Conservation (phyloP, 2,113 vertebrate genomes). For the Nesogale talazaci region DNA sequence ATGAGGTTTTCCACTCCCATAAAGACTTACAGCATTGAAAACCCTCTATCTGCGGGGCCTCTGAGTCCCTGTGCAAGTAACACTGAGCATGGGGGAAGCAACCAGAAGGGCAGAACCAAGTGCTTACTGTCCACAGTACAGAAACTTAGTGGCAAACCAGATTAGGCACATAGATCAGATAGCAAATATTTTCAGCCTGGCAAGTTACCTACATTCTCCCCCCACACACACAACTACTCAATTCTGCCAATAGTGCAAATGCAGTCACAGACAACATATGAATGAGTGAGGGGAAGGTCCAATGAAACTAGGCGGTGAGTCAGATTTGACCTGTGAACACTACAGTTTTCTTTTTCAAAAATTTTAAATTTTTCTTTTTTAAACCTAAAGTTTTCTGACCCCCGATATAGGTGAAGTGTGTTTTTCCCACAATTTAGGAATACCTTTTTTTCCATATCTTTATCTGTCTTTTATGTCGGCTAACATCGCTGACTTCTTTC, state of each 20-base stretch:
- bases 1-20: no score
- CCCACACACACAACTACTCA: neutral
- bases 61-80: neutral
- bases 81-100: neutral
- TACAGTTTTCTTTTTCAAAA: no score
- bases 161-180: slow-evolving; percentile 21
- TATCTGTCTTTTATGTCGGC: slow-evolving; percentile 16
- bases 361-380: neutral
- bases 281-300: neutral
- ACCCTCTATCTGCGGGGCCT: no score
- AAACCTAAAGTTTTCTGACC: neutral
- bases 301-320: slow-evolving; percentile 31
- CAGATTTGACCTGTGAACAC: neutral
- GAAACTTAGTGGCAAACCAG: slow-evolving; percentile 20
- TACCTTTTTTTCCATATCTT: neutral
- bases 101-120: slow-evolving; percentile 22
- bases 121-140: neutral
- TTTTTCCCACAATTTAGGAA: slow-evolving; percentile 35
- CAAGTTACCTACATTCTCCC: slow-evolving; percentile 27
- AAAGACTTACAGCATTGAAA: no score
- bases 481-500: slow-evolving; percentile 57
- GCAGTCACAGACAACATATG: slow-evolving; percentile 14
- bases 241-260: slow-evolving; percentile 24
- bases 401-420: neutral
- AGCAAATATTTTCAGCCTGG: slow-evolving; percentile 57